Percentiles rank a stretch among this genome's conserved stretches.
Conservation (phyloP, 2,797 vertebrate genomes). For the Taenioides sp. region DNA sequence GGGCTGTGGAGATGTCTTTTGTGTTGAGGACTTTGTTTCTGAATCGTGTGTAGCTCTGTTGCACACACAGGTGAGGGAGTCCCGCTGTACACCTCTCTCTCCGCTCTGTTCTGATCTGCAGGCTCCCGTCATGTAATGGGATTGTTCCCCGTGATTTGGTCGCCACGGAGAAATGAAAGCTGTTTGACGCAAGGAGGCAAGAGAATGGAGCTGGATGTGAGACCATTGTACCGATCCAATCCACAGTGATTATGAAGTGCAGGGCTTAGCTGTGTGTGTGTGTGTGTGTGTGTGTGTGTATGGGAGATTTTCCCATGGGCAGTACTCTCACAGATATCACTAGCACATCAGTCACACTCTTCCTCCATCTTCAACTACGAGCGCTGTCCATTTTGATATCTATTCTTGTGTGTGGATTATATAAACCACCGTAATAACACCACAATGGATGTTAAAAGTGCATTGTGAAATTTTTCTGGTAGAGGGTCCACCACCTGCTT, state of each 20-base stretch:
- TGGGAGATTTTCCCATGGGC: constrained; percentile 40
- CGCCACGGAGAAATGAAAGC: constrained; percentile 13
- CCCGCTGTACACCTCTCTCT: background rate
- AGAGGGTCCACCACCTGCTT: too few species aligned
- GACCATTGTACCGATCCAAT: background rate
- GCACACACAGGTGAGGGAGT: constrained; percentile 9
- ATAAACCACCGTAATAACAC: background rate
- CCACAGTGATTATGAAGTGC: constrained; percentile 2
- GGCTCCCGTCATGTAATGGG: constrained; percentile 15
- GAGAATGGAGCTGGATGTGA: constrained; percentile 6
- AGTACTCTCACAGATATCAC: constrained; percentile 40
- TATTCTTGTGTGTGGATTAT: constrained; percentile 5
- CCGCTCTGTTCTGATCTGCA: background rate
- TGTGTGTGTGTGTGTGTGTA: constrained; percentile 20
- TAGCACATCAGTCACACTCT: constrained; percentile 56
- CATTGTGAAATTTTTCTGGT: too few species aligned
- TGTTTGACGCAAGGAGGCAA: constrained; percentile 5
- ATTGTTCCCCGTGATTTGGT: constrained; percentile 16
- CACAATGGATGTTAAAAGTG: background rate
- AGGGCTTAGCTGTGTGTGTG: constrained; percentile 14
- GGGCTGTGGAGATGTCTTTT: background rate
- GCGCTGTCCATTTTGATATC: background rate
- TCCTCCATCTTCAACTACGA: constrained; percentile 33
- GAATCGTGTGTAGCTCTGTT: constrained; percentile 11
- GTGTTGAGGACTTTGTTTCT: constrained; percentile 2